Percentiles rank a stretch among this genome's conserved stretches.
Conservation (phyloP, 2,888 invertebrate genomes). For the Ethmia dodecea region DNA sequence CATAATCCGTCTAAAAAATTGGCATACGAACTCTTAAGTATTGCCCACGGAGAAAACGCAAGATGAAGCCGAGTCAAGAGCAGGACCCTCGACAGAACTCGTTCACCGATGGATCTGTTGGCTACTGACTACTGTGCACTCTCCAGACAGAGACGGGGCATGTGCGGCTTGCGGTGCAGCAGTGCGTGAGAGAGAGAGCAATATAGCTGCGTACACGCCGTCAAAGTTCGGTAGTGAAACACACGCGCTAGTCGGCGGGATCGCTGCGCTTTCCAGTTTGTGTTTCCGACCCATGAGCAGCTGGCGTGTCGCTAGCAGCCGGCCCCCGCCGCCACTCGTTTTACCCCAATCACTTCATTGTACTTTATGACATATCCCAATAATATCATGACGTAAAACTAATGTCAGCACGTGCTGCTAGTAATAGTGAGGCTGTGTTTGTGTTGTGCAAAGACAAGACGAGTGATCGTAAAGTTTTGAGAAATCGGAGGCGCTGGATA, state of each 20-base stretch:
- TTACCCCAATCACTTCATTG: slow-evolving; percentile 47
- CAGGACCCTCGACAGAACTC: slow-evolving; percentile 66
- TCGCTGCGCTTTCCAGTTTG: slow-evolving; percentile 62
- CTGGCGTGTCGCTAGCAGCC: slow-evolving; percentile 59
- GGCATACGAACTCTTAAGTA: slow-evolving; percentile 53
- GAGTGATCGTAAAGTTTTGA: slow-evolving; percentile 40
- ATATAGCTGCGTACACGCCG: slow-evolving; percentile 55
- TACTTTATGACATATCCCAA: slow-evolving; percentile 39
- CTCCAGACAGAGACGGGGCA: slow-evolving; percentile 30
- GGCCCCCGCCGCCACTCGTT: slow-evolving; percentile 55
- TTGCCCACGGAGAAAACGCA: slow-evolving; percentile 58
- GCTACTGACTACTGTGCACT: slow-evolving; percentile 69
- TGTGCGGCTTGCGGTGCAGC: slow-evolving; percentile 1
- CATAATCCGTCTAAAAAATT: slow-evolving; percentile 59
- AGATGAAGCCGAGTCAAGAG: slow-evolving; percentile 51
- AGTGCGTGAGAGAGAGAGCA: slow-evolving; percentile 33
- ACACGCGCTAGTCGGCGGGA: slow-evolving; percentile 47
- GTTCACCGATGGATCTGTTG: slow-evolving; percentile 58
- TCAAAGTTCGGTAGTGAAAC: slow-evolving; percentile 51
- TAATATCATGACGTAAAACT: slow-evolving; percentile 57
- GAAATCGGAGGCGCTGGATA: slow-evolving; percentile 50
- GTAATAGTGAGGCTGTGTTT: slow-evolving; percentile 48
- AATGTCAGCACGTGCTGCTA: slow-evolving; percentile 41
- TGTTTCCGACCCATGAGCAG: slow-evolving; percentile 61
- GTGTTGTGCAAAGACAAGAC: slow-evolving; percentile 43